These are phyloP conservation scores for Cerastis leucographa DNA, from an alignment of 2,888 invertebrate genomes.

Conservation along the genomic window DNA sequence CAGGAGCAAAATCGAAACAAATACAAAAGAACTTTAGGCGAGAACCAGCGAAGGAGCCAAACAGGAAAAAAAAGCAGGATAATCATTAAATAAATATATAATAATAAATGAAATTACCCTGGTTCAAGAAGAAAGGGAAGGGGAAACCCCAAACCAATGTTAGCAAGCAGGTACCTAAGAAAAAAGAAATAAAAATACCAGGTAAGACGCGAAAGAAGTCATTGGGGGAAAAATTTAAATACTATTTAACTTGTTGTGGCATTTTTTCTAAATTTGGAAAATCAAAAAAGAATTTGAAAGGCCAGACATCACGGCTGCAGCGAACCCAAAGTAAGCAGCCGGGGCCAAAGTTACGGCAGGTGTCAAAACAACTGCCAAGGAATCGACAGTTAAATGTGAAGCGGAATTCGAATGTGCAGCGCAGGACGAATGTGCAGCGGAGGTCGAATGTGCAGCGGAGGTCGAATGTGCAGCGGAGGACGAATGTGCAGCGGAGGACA, in stretches of 20 bases:
- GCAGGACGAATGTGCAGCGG: not conserved
- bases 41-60: not conserved
- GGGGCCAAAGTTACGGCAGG: not conserved
- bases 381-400: too few species aligned
- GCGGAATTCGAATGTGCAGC: too few species aligned
- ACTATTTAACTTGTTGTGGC: not conserved
- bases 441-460: not conserved
- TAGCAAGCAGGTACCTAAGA: not conserved
- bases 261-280: not conserved
- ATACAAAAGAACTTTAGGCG: not conserved
- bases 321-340: not conserved
- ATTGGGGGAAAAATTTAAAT: not conserved
- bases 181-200: not conserved
- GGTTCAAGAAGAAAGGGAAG: not conserved
- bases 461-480: not conserved
- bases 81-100: not conserved
- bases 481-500: not conserved
- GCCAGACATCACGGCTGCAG: not conserved
- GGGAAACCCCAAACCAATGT: not conserved
- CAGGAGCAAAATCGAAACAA: constrained; percentile 1
- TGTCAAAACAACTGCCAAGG: too few species aligned
- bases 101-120: not conserved
- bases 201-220: not conserved
- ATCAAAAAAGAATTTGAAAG: not conserved
- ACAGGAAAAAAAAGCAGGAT: not conserved